These are phyloP conservation scores for Cosmia trapezina DNA, from an alignment of 2,888 invertebrate genomes.

Conservation along the genomic window DNA sequence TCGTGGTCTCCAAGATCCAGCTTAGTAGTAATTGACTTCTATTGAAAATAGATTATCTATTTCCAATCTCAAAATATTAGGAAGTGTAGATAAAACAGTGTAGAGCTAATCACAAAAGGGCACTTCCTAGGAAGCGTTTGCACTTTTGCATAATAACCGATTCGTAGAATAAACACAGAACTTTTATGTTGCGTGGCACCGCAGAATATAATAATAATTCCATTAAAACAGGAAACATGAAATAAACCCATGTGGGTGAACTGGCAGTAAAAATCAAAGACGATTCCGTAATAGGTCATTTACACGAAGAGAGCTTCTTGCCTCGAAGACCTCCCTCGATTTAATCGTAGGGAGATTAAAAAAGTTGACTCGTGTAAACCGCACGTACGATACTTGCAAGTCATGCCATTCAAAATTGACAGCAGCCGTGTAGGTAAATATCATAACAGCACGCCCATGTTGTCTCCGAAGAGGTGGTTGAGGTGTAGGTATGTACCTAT, in stretches of 20 bases:
- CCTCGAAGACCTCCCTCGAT: background rate
- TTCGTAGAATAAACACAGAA: conserved; percentile 2
- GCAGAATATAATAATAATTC: conserved; percentile 16
- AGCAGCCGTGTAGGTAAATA: background rate
- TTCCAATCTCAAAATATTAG: background rate
- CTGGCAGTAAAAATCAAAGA: conserved; percentile 42
- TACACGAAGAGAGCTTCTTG: background rate
- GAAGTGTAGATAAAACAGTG: background rate
- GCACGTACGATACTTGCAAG: background rate
- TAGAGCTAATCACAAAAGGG: background rate
- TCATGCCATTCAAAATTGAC: too few relatives aligned
- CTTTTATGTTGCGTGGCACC: background rate
- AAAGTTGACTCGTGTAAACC: background rate
- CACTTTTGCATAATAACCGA: background rate
- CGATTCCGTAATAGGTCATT: conserved; percentile 11
- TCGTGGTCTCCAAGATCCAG: background rate
- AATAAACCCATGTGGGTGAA: conserved; percentile 29
- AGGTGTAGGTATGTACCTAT: too few relatives aligned
- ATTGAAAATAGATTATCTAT: background rate
- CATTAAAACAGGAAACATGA: conserved; percentile 30
- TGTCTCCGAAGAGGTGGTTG: too few relatives aligned
- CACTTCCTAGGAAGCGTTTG: conserved; percentile 3
- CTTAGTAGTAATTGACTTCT: background rate
- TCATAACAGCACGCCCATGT: too few relatives aligned
- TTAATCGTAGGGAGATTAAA: background rate